Percentiles rank a stretch among this genome's conserved stretches.
phyloP scores from a whole-genome alignment of 1,140 invertebrate genomes.

The Tenebrio molitor region DNA sequence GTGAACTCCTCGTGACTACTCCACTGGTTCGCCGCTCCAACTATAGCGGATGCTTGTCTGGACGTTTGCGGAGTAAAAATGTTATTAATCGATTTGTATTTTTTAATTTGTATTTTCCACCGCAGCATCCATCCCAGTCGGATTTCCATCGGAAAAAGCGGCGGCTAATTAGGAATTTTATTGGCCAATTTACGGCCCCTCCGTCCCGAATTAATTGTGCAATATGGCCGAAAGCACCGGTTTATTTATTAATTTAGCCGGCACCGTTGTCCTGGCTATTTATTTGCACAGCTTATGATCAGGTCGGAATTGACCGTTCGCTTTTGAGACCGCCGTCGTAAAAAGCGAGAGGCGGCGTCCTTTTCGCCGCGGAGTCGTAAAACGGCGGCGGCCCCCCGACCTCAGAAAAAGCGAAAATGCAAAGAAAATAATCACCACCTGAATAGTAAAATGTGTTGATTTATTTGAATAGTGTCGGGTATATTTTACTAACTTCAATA shows the following conservation, averaged over 20 bases:
- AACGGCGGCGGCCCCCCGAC: background rate
- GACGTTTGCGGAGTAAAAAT: too few relatives aligned
- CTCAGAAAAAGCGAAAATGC: constrained; percentile 22
- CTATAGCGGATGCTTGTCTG: too few relatives aligned
- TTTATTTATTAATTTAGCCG: constrained; percentile 4
- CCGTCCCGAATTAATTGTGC: background rate
- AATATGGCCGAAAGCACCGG: background rate
- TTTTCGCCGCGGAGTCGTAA: background rate
- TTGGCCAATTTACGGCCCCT: background rate
- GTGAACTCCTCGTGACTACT: too few relatives aligned
- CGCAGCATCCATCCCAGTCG: too few relatives aligned
- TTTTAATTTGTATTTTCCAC: too few relatives aligned
- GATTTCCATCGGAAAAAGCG: too few relatives aligned
- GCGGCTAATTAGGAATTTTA: too few relatives aligned
- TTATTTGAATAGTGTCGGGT: constrained; percentile 44
- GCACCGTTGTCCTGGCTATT: background rate
- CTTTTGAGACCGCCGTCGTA: background rate
- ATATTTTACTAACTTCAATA: constrained; percentile 47
- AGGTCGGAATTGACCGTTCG: background rate
- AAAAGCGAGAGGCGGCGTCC: background rate
- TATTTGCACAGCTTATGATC: background rate
- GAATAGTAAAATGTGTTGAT: constrained; percentile 43
- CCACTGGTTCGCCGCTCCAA: too few relatives aligned
- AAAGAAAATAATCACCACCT: constrained; percentile 45
- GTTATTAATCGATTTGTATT: too few relatives aligned